These are phyloP conservation scores for Drosophila kuntzei DNA, from an alignment of 2,888 invertebrate species.

Conservation along the genomic window DNA sequence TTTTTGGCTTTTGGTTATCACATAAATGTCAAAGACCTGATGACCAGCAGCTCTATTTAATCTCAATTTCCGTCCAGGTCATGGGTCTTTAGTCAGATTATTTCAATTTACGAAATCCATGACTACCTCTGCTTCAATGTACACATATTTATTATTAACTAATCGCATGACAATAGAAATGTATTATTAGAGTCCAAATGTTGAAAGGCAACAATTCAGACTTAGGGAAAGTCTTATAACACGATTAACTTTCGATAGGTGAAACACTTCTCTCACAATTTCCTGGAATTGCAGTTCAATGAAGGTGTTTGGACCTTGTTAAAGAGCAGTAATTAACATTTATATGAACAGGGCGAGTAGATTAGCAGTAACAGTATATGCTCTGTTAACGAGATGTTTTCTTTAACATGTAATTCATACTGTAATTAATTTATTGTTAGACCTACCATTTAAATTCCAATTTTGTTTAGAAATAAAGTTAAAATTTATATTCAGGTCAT, in stretches of 20 bases:
- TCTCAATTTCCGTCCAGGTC: conserved; percentile 20
- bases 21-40: conserved; percentile 34
- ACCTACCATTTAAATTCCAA: too few species aligned
- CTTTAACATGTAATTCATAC: background rate
- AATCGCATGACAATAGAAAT: conserved; percentile 10
- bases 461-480: too few species aligned
- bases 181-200: background rate
- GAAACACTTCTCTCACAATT: too few species aligned
- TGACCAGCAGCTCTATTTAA: conserved; percentile 31
- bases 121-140: background rate
- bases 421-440: background rate
- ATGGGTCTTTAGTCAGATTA: background rate
- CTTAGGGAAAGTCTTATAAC: background rate
- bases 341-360: background rate
- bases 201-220: background rate
- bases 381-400: background rate
- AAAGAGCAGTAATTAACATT: background rate
- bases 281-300: background rate
- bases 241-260: background rate
- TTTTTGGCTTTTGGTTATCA: conserved; percentile 1
- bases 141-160: background rate
- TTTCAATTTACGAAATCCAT: conserved; percentile 11
- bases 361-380: background rate
- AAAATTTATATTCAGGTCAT: too few species aligned
- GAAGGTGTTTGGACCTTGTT: background rate